Base-by-base conservation (phyloP, 2,888 invertebrate species). In the Xylophagus ater region DNA sequence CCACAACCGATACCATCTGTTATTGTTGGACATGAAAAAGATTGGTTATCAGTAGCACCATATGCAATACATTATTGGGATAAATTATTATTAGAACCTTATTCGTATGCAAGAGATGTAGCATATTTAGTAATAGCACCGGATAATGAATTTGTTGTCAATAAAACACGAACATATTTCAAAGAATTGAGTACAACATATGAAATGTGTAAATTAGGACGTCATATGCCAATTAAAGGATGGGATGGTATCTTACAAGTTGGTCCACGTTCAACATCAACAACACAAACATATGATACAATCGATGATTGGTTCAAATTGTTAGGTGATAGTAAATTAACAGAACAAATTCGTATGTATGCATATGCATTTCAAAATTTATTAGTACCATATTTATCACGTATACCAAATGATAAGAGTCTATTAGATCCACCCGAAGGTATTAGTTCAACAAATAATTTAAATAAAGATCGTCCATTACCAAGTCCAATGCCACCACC, bases 31-130 rank as follows among this genome's bases (percentile, higher is more conserved):
- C 86, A 88, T 65, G 96, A 96, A 57, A 83, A 88, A 54, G 96
- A 97, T 58, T 92, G 93, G 87, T 68, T 96, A 31, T 82, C 90
- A 5, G 69, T 94, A 26, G 87, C 94, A n/a, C 96, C 96, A 0
- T 86, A 90, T 60, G 87, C 93, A 34, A 72, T 96, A 28, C 81
- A 86, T 44, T 90, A 87, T 60, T 97, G 97, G 97, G 97, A 98
- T 62, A 84, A 90, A 54, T 72, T 97, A n/a, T 69, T 88, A n/a
- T 68, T 98, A 9, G 96, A 97, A 61, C 98, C 98, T 0, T 94
- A 92, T 62, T 85, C 93, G n/a, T 87, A 88, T 57, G 76, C 89
- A 4, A 73, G 96, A 21, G 96, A 98, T 61, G 80, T 98, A 2
- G 90, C 88, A 17, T 99, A 97, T 60, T 75, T 96, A 25, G 90